A percentile compares a stretch with the other conserved stretches of the same genome.
Conservation (phyloP, 2,888 invertebrate genomes). For the Hypercompe scribonia region DNA sequence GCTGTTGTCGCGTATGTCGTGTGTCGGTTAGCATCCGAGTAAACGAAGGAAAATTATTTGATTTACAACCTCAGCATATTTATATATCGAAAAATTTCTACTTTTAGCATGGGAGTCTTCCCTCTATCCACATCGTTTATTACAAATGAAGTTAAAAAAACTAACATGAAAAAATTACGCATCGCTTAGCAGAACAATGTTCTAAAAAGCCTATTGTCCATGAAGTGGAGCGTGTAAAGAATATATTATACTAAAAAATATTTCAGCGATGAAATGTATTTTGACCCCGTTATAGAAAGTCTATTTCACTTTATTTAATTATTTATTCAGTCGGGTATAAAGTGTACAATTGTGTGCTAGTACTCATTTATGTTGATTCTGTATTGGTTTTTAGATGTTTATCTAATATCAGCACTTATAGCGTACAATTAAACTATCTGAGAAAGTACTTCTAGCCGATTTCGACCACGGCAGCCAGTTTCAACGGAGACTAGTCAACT, state of each 20-base stretch:
- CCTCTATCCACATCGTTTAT: no score
- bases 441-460: no score
- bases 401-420: background rate
- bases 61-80: no score
- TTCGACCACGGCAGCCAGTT: no score
- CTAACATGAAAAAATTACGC: background rate
- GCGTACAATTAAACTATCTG: no score
- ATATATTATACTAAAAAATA: background rate
- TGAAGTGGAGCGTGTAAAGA: slow-evolving; percentile 8
- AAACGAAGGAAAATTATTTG: no score
- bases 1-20: no score
- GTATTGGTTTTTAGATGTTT: background rate
- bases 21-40: no score
- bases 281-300: background rate
- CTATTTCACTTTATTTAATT: background rate
- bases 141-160: background rate
- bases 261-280: background rate
- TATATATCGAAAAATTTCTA: no score
- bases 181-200: background rate
- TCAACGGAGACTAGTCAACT: no score
- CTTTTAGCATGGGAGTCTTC: no score
- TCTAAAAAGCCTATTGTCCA: slow-evolving; percentile 14
- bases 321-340: background rate
- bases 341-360: background rate
- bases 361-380: background rate